Evolutionary conservation across 2,113 vertebrate species (phyloP).

Genomic region (Picathartes gymnocephalus): DNA sequence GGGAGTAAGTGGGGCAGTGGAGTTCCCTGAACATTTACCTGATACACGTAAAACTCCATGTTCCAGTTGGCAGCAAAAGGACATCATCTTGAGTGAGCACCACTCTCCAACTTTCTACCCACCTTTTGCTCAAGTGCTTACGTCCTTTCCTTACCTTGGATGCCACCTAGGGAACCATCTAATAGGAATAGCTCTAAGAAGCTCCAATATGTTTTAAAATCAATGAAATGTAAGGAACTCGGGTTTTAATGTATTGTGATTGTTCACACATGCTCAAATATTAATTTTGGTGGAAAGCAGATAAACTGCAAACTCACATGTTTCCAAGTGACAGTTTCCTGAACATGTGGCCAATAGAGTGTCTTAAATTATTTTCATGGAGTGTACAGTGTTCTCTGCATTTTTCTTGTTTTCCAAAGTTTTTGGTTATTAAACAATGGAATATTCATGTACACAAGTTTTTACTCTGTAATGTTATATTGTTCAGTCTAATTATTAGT

Average conservation of each 20-base stretch:
- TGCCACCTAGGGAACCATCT: neutral
- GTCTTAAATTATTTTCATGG: neutral
- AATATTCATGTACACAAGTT: neutral
- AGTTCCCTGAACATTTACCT: neutral
- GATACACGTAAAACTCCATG: rapidly evolving
- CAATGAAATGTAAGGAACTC: neutral
- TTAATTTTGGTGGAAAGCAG: neutral
- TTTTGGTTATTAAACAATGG: neutral
- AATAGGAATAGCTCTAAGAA: neutral
- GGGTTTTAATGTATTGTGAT: neutral
- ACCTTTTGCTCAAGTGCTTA: neutral
- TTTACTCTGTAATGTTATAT: neutral
- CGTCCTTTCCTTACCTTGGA: neutral
- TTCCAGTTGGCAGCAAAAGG: neutral
- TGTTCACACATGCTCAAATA: neutral
- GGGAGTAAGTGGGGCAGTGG: neutral
- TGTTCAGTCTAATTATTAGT: neutral
- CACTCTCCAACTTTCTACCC: neutral
- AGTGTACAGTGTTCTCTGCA: neutral
- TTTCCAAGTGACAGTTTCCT: neutral
- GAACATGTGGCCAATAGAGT: neutral
- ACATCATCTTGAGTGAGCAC: neutral
- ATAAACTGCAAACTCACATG: neutral
- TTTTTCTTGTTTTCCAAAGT: neutral
- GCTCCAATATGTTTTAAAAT: neutral